phyloP scores from a whole-genome alignment of 2,888 invertebrate species.

The Chalcis sispes region DNA sequence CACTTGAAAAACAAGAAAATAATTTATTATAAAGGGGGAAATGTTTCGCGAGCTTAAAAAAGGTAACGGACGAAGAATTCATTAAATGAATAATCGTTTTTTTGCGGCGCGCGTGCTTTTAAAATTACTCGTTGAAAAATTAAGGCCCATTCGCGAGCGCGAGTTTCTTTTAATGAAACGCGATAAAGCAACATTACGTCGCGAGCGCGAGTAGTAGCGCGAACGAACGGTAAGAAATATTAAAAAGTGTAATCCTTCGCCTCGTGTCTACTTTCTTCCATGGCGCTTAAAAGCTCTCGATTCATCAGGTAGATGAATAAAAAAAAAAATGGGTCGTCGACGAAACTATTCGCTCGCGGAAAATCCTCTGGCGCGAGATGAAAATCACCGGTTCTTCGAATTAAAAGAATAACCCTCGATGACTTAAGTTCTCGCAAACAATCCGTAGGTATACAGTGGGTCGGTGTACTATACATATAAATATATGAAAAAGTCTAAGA shows the following conservation, averaged over 20 bases:
- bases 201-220: neutral
- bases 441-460: neutral
- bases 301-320: too few relatives aligned
- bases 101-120: neutral
- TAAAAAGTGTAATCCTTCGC: constrained; percentile 18
- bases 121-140: constrained; percentile 21
- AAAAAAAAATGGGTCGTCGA: neutral
- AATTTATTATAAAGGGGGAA: neutral
- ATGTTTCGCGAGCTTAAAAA: neutral
- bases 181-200: constrained; percentile 12
- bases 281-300: neutral
- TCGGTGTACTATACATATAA: neutral
- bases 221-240: neutral
- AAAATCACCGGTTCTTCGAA: too few relatives aligned
- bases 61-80: neutral
- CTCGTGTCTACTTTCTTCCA: neutral
- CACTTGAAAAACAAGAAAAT: neutral
- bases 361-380: too few relatives aligned
- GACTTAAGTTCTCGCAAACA: neutral
- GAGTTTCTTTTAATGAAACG: constrained; percentile 30
- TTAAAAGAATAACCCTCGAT: neutral
- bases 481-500: neutral
- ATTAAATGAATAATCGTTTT: constrained; percentile 11
- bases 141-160: constrained; percentile 22
- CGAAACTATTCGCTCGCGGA: too few relatives aligned